Base-by-base conservation (phyloP, 1,140 invertebrate genomes). In the Planococcus citri region DNA sequence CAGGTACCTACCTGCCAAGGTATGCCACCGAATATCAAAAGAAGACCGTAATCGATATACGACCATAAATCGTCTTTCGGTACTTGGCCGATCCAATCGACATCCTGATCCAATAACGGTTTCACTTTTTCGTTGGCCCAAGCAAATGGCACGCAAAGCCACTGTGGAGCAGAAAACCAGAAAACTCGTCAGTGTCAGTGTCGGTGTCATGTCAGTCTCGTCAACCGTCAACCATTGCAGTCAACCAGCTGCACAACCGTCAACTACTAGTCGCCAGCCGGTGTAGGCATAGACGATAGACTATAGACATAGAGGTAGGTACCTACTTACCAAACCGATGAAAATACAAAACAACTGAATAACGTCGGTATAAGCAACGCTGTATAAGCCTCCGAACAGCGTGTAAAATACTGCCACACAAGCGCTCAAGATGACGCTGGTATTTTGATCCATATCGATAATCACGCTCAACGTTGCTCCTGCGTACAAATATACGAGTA, bases 281-380 rank as follows among this genome's bases (percentile, higher is more conserved):
- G n/a, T n/a, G n/a, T n/a, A n/a, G n/a, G n/a, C n/a, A n/a, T n/a
- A n/a, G n/a, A n/a, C n/a, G n/a, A n/a, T n/a, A n/a, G n/a, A n/a
- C n/a, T n/a, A n/a, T n/a, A n/a, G n/a, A n/a, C n/a, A n/a, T n/a
- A n/a, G n/a, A n/a, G n/a, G n/a, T n/a, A n/a, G n/a, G n/a, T n/a
- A n/a, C n/a, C n/a, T n/a, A 82, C 84, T 82, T 78, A 91, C 88
- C 82, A 99, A 81, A 24, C 97, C 97, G 74, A 97, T 86, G 80
- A 98, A 97, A 77, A 99, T 98, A 80, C 95, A 98, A 82, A 98
- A 95, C 1, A 99, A 84, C 80, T 99, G 97, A 73, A 98, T 95
- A 73, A 98, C 95, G 78, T 99, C 97, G 1, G 97, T 98, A 78
- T 98, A 99, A 0, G 96, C 96, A 37, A 99, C 97, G 41, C 95